A percentile compares a stretch with the other conserved stretches of the same genome.
Evolutionary conservation across 2,113 vertebrate species (phyloP).

Genomic region (Centrocercus urophasianus): DNA sequence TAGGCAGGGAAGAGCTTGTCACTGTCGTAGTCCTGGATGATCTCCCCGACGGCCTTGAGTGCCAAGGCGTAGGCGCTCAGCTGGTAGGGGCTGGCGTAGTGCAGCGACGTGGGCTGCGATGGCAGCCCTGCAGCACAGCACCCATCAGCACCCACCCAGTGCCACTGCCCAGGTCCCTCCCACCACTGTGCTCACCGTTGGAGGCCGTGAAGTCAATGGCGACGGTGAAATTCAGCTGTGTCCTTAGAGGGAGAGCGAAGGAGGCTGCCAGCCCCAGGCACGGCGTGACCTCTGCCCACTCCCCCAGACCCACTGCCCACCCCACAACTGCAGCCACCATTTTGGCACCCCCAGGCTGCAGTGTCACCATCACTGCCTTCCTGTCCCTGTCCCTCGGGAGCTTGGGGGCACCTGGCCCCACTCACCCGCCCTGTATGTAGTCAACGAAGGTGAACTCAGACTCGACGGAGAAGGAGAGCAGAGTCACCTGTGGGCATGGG

Average conservation of each 20-base stretch:
- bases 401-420: neutral
- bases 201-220: slow-evolving; percentile 98
- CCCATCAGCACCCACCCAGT: fast-evolving
- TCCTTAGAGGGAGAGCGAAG: slow-evolving; percentile 78
- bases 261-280: slow-evolving; percentile 16
- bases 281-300: neutral
- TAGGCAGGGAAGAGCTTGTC: slow-evolving; percentile 98
- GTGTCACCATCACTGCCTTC: fast-evolving
- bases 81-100: slow-evolving; percentile 98
- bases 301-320: neutral
- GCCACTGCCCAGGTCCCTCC: neutral
- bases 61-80: slow-evolving; percentile 98
- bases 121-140: slow-evolving; percentile 86
- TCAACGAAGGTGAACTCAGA: slow-evolving; percentile 98
- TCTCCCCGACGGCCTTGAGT: slow-evolving; percentile 95
- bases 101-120: slow-evolving; percentile 95
- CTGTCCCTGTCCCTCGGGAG: neutral
- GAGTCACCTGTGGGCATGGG: slow-evolving; percentile 85
- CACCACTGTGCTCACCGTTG: slow-evolving; percentile 85
- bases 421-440: slow-evolving; percentile 98
- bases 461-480: slow-evolving; percentile 96
- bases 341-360: neutral
- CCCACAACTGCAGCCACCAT: neutral
- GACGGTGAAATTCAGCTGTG: slow-evolving; percentile 97
- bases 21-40: slow-evolving; percentile 99